Conservation (phyloP, 2,797 vertebrate genomes). For the Meda fulgida region DNA sequence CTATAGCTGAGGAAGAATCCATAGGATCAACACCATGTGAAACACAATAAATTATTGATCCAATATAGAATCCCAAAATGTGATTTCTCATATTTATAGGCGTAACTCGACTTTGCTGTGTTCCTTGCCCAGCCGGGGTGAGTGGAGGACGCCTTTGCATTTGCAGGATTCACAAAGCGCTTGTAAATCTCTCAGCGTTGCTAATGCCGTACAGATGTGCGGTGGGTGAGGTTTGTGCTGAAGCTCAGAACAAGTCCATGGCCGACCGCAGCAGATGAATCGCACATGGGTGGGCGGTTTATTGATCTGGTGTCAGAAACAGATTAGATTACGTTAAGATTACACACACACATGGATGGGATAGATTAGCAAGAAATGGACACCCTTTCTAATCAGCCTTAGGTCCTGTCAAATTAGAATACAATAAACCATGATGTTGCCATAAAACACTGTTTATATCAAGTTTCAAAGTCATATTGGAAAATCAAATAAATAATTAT, state of each 20-base stretch:
- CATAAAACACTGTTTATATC: slow-evolving; percentile 1
- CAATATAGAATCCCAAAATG: slow-evolving; percentile 1
- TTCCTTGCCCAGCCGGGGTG: slow-evolving; percentile 38
- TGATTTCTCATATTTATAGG: slow-evolving; percentile 13
- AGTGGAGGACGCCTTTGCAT: slow-evolving; percentile 48
- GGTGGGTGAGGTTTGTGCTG: slow-evolving; percentile 58
- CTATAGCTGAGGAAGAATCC: background rate
- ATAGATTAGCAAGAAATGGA: slow-evolving; percentile 65
- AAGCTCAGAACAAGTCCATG: slow-evolving; percentile 52
- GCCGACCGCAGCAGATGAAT: slow-evolving; percentile 62
- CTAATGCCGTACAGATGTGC: slow-evolving; percentile 70
- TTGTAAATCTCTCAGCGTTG: slow-evolving; percentile 66
- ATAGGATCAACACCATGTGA: background rate
- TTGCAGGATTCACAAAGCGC: slow-evolving; percentile 57
- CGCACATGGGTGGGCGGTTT: slow-evolving; percentile 66
- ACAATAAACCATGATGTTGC: slow-evolving; percentile 19
- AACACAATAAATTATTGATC: background rate
- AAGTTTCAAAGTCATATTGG: background rate
- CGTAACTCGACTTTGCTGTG: background rate
- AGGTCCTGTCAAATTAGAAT: slow-evolving; percentile 41
- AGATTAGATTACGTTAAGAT: slow-evolving; percentile 71
- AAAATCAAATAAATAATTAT: background rate
- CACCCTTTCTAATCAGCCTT: slow-evolving; percentile 53
- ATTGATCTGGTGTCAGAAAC: slow-evolving; percentile 73
- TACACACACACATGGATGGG: slow-evolving; percentile 59